Percentiles rank a stretch among this genome's conserved stretches.
These are phyloP conservation scores for Rhabdomys dilectus DNA, from an alignment of 2,113 vertebrate species.

Conservation along the genomic window DNA sequence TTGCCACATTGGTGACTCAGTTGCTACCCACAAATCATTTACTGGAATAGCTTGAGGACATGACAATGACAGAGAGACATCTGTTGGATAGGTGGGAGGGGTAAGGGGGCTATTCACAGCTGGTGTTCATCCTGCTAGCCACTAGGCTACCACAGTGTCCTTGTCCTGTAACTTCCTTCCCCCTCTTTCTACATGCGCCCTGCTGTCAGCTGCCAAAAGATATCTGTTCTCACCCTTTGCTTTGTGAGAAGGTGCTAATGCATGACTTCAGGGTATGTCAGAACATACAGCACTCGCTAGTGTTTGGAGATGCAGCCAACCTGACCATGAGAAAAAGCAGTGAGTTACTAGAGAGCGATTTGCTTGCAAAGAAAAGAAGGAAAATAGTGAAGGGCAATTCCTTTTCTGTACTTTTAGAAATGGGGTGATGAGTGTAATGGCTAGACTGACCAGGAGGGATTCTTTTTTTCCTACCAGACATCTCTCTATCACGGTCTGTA, in stretches of 20 bases:
- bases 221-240: conserved; percentile 96
- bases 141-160: conserved; percentile 88
- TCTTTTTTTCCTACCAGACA: conserved; percentile 19
- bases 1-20: conserved; percentile 89
- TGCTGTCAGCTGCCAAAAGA: conserved; percentile 93
- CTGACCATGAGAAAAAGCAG: conserved; percentile 88
- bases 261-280: conserved; percentile 96
- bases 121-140: conserved; percentile 89
- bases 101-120: conserved; percentile 85
- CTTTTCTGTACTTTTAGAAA: conserved; percentile 68
- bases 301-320: conserved; percentile 89
- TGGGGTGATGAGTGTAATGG: neutral
- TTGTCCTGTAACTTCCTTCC: conserved; percentile 85
- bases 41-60: conserved; percentile 88
- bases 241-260: conserved; percentile 95
- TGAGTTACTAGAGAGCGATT: conserved; percentile 82
- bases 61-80: conserved; percentile 91
- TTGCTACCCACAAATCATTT: conserved; percentile 88
- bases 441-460: neutral
- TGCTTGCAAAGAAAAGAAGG: conserved; percentile 75
- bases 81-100: conserved; percentile 85
- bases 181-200: conserved; percentile 86
- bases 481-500: neutral
- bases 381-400: conserved; percentile 62
- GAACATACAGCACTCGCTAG: conserved; percentile 93